These are phyloP conservation scores for Iselma pallidipennis DNA, from an alignment of 2,888 invertebrate genomes.

Conservation along the genomic window DNA sequence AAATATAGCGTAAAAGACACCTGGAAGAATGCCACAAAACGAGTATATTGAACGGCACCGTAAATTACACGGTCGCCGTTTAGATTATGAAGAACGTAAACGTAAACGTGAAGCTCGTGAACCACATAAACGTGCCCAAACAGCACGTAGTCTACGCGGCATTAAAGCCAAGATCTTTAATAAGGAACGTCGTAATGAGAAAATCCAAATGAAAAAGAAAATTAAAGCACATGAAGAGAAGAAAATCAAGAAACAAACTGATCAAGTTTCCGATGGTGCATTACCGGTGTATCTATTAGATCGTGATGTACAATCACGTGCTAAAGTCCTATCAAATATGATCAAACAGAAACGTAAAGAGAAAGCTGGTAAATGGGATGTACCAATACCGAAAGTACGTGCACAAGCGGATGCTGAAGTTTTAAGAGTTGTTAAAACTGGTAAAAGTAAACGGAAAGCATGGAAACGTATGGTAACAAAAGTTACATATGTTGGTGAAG, in stretches of 20 bases:
- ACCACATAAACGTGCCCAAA: constrained; percentile 88
- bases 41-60: constrained; percentile 98
- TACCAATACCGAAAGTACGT: constrained; percentile 97
- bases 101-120: constrained; percentile 94
- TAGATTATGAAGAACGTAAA: constrained; percentile 97
- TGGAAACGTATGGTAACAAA: constrained; percentile 99
- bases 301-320: constrained; percentile 90
- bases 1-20: too few relatives aligned
- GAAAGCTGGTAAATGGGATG: constrained; percentile 99
- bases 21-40: constrained; percentile 98
- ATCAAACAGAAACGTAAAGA: constrained; percentile 99
- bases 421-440: constrained; percentile 88
- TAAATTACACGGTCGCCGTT: constrained; percentile 92
- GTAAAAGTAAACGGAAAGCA: constrained; percentile 91
- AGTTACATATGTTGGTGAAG: constrained; percentile 96
- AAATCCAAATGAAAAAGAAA: constrained; percentile 99
- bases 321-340: constrained; percentile 97
- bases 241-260: constrained; percentile 80
- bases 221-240: constrained; percentile 97
- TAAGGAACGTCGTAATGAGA: constrained; percentile 95
- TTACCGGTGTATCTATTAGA: constrained; percentile 96
- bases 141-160: constrained; percentile 90
- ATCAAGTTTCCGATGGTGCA: constrained; percentile 86
- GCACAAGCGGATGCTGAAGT: constrained; percentile 98
- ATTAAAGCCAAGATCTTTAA: constrained; percentile 98